A percentile compares a stretch with the other conserved stretches of the same genome.
Conservation (phyloP, 2,797 vertebrate genomes). For the Rhynchonycteris naso region DNA sequence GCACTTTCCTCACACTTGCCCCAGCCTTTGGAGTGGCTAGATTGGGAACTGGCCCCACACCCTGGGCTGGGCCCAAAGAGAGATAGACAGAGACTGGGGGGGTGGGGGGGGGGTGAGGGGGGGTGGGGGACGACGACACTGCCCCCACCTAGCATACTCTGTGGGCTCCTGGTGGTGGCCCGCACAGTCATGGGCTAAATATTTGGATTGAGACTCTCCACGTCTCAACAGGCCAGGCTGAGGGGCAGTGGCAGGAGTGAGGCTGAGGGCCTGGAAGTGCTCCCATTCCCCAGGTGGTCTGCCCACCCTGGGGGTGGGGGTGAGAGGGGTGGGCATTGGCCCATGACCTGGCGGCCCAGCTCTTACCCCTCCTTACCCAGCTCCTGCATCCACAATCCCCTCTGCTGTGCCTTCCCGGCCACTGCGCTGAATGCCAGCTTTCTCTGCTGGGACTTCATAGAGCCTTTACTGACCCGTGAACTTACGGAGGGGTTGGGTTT, state of each 20-base stretch:
- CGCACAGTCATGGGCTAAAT: not conserved
- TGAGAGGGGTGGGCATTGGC: rapidly evolving
- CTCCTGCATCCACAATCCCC: not conserved
- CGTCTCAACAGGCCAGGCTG: not conserved
- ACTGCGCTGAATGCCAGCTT: not conserved
- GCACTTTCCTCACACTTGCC: not conserved
- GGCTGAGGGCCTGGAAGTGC: not conserved
- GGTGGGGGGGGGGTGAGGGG: too few species aligned
- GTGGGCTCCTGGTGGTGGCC: too few species aligned
- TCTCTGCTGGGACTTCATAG: not conserved
- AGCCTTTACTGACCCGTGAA: not conserved
- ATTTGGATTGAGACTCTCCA: not conserved
- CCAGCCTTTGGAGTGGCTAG: not conserved
- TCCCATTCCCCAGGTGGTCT: not conserved
- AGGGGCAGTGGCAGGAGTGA: not conserved
- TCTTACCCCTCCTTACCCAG: not conserved
- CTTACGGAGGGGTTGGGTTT: not conserved
- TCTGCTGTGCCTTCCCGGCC: not conserved
- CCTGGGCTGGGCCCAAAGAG: not conserved
- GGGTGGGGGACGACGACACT: too few species aligned
- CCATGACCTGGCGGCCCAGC: not conserved
- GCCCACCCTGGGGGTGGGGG: not conserved
- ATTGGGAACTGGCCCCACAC: rapidly evolving
- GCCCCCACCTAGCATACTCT: not conserved
- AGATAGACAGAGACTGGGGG: too few species aligned